A percentile compares a stretch with the other conserved stretches of the same genome.
Evolutionary conservation across 2,888 invertebrate genomes (phyloP).

Genomic region (Apeira syringaria): DNA sequence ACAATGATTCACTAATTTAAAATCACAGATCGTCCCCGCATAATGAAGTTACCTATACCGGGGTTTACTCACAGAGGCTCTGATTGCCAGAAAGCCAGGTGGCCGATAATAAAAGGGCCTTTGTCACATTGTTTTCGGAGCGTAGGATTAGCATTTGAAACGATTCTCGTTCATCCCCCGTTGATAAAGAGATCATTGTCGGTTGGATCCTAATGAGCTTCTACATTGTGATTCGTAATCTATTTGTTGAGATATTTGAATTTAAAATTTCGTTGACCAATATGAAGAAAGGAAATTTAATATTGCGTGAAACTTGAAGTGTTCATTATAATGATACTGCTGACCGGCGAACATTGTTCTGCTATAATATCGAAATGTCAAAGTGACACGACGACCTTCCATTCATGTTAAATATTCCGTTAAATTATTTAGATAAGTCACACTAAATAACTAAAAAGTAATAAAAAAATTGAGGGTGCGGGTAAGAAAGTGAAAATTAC

Average conservation of each 20-base stretch:
- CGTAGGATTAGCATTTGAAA: not conserved
- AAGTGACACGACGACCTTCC: too few relatives aligned
- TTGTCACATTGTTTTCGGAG: not conserved
- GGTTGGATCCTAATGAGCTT: not conserved
- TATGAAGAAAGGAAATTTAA: too few relatives aligned
- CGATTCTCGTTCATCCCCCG: not conserved
- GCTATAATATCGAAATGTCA: too few relatives aligned
- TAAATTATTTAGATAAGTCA: too few relatives aligned
- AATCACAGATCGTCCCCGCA: not conserved
- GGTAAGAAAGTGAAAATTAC: too few relatives aligned
- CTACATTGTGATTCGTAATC: not conserved
- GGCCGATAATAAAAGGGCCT: not conserved
- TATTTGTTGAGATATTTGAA: not conserved
- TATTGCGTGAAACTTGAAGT: too few relatives aligned
- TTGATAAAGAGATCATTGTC: not conserved
- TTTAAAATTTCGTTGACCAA: not conserved
- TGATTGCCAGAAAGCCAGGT: not conserved
- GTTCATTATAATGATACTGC: too few relatives aligned
- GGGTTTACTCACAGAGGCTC: not conserved
- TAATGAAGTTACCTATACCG: not conserved
- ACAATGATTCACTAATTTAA: too few relatives aligned
- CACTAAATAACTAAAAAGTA: too few relatives aligned
- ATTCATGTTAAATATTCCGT: too few relatives aligned
- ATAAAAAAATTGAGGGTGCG: too few relatives aligned
- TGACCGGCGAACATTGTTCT: too few relatives aligned